These are phyloP conservation scores for Perodicticus potto DNA, from an alignment of 2,797 vertebrate genomes.

Conservation along the genomic window DNA sequence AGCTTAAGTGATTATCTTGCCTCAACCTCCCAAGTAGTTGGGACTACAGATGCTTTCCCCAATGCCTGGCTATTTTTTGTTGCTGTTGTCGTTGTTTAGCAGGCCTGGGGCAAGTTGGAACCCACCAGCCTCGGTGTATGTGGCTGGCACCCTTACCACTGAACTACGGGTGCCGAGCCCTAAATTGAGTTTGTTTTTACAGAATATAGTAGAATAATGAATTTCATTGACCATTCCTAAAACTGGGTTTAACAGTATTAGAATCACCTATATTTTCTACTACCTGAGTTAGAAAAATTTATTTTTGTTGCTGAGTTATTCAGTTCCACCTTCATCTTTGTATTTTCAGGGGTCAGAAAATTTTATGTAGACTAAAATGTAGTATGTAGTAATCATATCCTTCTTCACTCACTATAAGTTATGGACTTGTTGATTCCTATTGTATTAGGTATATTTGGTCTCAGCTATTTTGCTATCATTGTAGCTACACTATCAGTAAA, in stretches of 20 bases:
- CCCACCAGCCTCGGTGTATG: too few relatives aligned
- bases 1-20: too few relatives aligned
- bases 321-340: neutral
- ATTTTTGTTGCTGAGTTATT: neutral
- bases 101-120: too few relatives aligned
- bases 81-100: too few relatives aligned
- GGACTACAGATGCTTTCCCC: too few relatives aligned
- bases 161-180: too few relatives aligned
- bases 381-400: neutral
- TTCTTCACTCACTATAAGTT: neutral
- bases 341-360: conserved; percentile 6
- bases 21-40: too few relatives aligned
- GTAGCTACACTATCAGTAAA: neutral
- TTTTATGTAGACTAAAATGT: conserved; percentile 15
- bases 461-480: neutral
- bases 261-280: conserved; percentile 2
- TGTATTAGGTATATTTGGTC: neutral
- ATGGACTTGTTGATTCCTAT: neutral
- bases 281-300: conserved; percentile 13
- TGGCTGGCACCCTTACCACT: too few relatives aligned
- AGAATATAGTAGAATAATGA: conserved; percentile 9
- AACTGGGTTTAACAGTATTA: neutral
- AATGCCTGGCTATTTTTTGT: too few relatives aligned
- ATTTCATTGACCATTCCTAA: neutral
- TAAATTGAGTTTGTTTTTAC: neutral